Base-by-base conservation (phyloP, 2,888 invertebrate species). In the Microdon myrmicae region DNA sequence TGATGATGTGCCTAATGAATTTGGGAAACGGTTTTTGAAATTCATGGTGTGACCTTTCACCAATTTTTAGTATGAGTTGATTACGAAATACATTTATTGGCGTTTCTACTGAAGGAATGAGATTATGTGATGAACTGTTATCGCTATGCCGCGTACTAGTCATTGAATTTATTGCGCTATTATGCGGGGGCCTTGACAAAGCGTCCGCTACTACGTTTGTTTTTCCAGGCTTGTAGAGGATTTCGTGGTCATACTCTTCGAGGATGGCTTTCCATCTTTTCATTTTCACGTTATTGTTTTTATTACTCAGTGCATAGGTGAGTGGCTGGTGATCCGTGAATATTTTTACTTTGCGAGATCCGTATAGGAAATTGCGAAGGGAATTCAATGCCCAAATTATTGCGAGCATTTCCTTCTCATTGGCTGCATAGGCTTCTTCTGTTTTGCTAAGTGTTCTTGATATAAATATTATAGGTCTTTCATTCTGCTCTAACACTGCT, bases 191-290 rank as follows among this genome's bases (percentile, higher is more conserved):
- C 13, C 43, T 35, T 19, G 43, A 32, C 1, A 44, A 10, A n/a
- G 29, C 29, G 13, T 53, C 51, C n/a, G 51, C 34, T 7, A 41
- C 31, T 2, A 34, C 37, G 22, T 32, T 22, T 7, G 53, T 39
- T 14, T 25, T 45, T 4, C 45, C 54, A 7, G 58, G 44, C 28
- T 67, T 61, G 13, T 61, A 56, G 10, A 31, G 13, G 2, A 53
- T 13, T 41, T 60, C 66, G 19, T 68, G 53, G 12, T 56, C 47
- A 14, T 54, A 59, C 13, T 68, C 53, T 7, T 60, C 51, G 1
- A 56, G 13, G 8, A 53, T 53, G 3, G 53, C 35, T 37, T 61
- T 58, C 58, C 61, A 67, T 17, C 53, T 19, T 45, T 61, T 67
- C 16, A 53, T 28, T 29, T 58, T 56, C 2, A 26, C 6, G 14